Evolutionary conservation across 1,140 invertebrate species (phyloP), one percentile per base, ranked within the genome.

Genomic region (Sinonovacula constricta): DNA sequence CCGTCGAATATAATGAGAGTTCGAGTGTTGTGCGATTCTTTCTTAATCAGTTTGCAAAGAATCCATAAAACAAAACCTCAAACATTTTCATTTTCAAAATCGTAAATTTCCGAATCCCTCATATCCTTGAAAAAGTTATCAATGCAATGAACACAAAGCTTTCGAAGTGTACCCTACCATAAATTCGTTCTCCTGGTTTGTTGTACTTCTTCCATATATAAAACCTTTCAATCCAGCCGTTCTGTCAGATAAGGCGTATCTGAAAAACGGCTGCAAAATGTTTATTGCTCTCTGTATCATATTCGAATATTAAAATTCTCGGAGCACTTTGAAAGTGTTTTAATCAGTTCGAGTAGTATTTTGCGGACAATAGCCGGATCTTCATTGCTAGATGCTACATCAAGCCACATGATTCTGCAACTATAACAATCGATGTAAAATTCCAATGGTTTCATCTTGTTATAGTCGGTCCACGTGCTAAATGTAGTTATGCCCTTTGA

Each of bases 401-500:
- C 59, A 7, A 89, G 31, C 87, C 86, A 89, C 60, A 89, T 78
- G 1, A 89, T 59, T n/a, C 79, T 69, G 26, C 85, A 66, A n/a
- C 87, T 88, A 79, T 75, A 89, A 10, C 87, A 87, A 72, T 89
- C 88, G 10, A 89, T 84, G 36, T 76, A 45, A 45, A 45, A 45
- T 18, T 7, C 88, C 75, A 77, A 89, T 26, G 84, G 81, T 72
- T 88, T 89, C 18, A 89, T 68, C 72, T 88, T 88, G 60, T 88
- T 88, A 80, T 87, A 87, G 1, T 79, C 80, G n/a, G 81, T 89
- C 87, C 3, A 86, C 57, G 65, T 89, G 88, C 87, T 87, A 89
- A 1, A 84, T 12, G 67, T 85, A 83, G 39, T 45, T 45, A 45
- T 7, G 39, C 26, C 87, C 87, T 59, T 75, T 80, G 26, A 34